Percentiles rank a stretch among this genome's conserved stretches.
These are phyloP conservation scores for Gonocerus acuteangulatus DNA, from an alignment of 2,888 invertebrate species.

Conservation along the genomic window DNA sequence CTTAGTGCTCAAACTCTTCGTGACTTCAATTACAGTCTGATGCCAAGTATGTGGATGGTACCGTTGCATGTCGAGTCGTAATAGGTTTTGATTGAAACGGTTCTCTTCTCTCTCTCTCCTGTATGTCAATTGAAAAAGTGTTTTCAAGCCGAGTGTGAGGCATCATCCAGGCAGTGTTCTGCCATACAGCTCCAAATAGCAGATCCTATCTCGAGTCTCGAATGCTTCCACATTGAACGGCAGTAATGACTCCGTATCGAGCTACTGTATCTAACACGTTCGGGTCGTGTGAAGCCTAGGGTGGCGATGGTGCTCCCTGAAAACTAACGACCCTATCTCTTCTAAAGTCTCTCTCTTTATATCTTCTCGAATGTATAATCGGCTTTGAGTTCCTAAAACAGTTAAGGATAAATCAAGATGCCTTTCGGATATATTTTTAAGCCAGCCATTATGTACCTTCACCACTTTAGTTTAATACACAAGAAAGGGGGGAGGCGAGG, in stretches of 20 bases:
- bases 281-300: neutral
- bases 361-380: no score
- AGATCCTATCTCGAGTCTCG: neutral
- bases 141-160: neutral
- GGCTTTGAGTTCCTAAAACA: no score
- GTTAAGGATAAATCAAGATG: no score
- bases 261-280: neutral
- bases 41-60: slow-evolving; percentile 27
- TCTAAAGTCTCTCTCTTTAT: no score
- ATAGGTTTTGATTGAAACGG: slow-evolving; percentile 20
- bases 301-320: no score
- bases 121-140: slow-evolving; percentile 12
- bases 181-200: neutral
- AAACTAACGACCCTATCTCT: no score
- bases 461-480: no score
- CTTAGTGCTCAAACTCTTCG: neutral
- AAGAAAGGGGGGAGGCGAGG: no score
- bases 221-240: neutral
- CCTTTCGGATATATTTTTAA: no score
- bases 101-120: neutral
- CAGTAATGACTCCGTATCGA: neutral
- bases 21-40: slow-evolving; percentile 9
- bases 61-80: slow-evolving; percentile 20
- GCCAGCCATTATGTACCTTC: no score
- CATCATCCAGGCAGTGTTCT: neutral